phyloP scores from a whole-genome alignment of 2,888 invertebrate genomes.

The Mythimna vitellina region DNA sequence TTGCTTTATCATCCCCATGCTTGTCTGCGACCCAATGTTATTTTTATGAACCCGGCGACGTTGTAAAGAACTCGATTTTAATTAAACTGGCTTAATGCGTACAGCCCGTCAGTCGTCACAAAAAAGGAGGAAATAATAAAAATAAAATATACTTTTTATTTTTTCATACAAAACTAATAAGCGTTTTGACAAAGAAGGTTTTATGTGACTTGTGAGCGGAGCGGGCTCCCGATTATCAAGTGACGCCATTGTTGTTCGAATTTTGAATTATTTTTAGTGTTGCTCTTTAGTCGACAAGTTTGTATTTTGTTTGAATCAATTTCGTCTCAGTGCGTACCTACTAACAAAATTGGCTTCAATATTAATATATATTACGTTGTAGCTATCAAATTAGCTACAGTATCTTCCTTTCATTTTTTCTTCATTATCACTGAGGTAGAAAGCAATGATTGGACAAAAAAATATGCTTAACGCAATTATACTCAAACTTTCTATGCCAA shows the following conservation, averaged over 20 bases:
- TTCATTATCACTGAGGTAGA: conserved; percentile 17
- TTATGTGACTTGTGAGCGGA: conserved; percentile 76
- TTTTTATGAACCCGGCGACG: conserved; percentile 85
- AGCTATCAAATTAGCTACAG: conserved; percentile 1
- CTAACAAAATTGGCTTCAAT: not conserved
- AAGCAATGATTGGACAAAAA: conserved; percentile 45
- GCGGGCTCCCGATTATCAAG: conserved; percentile 84
- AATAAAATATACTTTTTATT: conserved; percentile 51
- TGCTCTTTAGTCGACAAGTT: conserved; percentile 68
- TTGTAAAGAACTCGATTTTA: conserved; percentile 81
- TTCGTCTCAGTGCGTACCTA: not conserved
- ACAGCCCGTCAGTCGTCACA: conserved; percentile 62
- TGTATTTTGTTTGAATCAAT: conserved; percentile 15
- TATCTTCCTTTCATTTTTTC: conserved; percentile 14
- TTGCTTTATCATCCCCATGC: conserved; percentile 64
- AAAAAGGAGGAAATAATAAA: conserved; percentile 68
- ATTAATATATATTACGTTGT: conserved; percentile 11
- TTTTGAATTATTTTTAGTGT: conserved; percentile 85
- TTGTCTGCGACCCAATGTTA: conserved; percentile 74
- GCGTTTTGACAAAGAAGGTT: conserved; percentile 82
- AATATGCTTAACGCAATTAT: conserved; percentile 32
- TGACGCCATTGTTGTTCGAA: conserved; percentile 86
- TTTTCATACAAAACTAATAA: conserved; percentile 74
- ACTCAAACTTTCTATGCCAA: conserved; percentile 53
- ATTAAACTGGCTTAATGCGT: conserved; percentile 85